Percentiles rank a stretch among this genome's conserved stretches.
phyloP scores from a whole-genome alignment of 53 echinoderm and acorn worm genomes.

The Crossaster papposus region DNA sequence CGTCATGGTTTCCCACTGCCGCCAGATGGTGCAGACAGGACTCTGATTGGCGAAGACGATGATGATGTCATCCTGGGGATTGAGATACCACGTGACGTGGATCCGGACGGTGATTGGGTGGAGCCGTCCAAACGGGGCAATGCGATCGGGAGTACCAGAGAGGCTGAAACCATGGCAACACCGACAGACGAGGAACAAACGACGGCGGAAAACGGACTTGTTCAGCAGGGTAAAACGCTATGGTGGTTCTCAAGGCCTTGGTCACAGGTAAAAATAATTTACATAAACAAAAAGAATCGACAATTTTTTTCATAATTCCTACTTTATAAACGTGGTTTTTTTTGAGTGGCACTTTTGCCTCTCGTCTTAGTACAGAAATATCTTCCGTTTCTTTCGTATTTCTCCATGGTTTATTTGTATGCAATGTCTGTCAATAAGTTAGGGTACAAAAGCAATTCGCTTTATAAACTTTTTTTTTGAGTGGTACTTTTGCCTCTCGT shows the following conservation, averaged over 20 bases:
- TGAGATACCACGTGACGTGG: slow-evolving; percentile 2
- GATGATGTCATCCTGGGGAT: slow-evolving; percentile 21
- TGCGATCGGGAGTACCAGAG: background rate
- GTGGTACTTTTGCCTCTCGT: background rate
- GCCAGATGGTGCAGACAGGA: background rate
- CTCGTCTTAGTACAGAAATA: background rate
- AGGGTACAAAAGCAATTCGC: too few species aligned
- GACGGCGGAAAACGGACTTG: background rate
- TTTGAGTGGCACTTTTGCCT: background rate
- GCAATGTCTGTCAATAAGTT: too few species aligned
- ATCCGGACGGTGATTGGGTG: slow-evolving; percentile 46
- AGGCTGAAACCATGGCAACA: background rate
- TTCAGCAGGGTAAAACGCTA: background rate
- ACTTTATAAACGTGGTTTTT: background rate
- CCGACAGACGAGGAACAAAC: background rate
- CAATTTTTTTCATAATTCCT: background rate
- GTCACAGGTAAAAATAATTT: slow-evolving; percentile 13
- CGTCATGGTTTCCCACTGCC: background rate
- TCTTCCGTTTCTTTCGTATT: too few species aligned
- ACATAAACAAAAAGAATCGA: background rate
- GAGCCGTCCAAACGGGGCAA: slow-evolving; percentile 11
- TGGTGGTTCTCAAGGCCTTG: slow-evolving; percentile 39
- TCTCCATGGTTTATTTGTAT: too few species aligned
- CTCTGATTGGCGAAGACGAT: background rate
- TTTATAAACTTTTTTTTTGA: background rate